phyloP scores from a whole-genome alignment of 1,140 invertebrate species.

The Ceratosolen fusciceps region DNA sequence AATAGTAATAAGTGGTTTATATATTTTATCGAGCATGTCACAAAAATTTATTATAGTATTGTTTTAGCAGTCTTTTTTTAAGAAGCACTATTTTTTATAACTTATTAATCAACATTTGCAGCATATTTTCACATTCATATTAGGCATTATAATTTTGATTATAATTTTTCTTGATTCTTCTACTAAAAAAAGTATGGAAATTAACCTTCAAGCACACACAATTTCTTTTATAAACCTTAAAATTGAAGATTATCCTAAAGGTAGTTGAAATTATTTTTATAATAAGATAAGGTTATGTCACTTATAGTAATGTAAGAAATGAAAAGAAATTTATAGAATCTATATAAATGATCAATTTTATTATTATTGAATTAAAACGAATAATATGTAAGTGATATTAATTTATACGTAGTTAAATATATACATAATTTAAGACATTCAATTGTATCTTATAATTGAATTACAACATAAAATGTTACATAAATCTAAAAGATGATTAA shows the following conservation, averaged over 20 bases:
- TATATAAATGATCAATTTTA: no score
- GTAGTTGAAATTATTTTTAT: slow-evolving; percentile 37
- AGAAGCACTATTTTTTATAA: not conserved
- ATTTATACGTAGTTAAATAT: no score
- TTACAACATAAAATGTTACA: no score
- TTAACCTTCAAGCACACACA: slow-evolving; percentile 8
- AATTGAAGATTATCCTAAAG: not conserved
- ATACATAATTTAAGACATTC: no score
- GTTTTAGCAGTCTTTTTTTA: not conserved
- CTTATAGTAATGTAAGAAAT: no score
- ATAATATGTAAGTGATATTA: no score
- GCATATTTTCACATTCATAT: slow-evolving; percentile 6
- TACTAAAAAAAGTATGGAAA: not conserved
- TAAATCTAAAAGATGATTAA: no score
- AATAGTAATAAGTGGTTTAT: slow-evolving; percentile 15
- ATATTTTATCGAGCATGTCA: slow-evolving; percentile 19
- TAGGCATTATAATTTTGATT: not conserved
- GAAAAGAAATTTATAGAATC: no score
- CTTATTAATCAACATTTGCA: not conserved
- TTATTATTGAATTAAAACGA: no score
- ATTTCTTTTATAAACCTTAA: not conserved
- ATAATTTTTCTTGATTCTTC: slow-evolving; percentile 5
- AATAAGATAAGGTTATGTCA: slow-evolving; percentile 24
- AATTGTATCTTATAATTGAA: no score
- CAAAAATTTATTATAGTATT: slow-evolving; percentile 12